These are phyloP conservation scores for Drosophila longiperda DNA, from an alignment of 2,888 invertebrate genomes.

Conservation along the genomic window DNA sequence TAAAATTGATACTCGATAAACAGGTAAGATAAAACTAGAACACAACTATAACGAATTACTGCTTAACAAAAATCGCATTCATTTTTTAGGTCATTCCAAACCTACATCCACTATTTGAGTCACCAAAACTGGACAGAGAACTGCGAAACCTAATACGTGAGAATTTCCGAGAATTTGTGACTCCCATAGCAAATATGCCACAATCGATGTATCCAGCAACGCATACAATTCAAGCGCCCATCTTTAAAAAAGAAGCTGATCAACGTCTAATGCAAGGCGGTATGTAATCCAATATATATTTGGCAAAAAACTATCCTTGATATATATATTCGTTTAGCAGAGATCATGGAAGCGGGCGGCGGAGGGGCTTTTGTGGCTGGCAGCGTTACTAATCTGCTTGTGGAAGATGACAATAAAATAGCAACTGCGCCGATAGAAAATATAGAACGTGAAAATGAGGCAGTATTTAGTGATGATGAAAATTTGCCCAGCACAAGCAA, in stretches of 20 bases:
- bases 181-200: slow-evolving; percentile 60
- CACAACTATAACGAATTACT: background rate
- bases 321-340: slow-evolving; percentile 34
- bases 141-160: slow-evolving; percentile 92
- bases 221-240: slow-evolving; percentile 69
- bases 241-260: slow-evolving; percentile 82
- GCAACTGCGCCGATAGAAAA: slow-evolving; percentile 63
- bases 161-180: slow-evolving; percentile 94
- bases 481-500: slow-evolving; percentile 86
- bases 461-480: slow-evolving; percentile 85
- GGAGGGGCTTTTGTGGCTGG: slow-evolving; percentile 29
- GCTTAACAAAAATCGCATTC: background rate
- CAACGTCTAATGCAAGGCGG: slow-evolving; percentile 66
- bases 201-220: slow-evolving; percentile 70
- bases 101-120: slow-evolving; percentile 87
- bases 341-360: slow-evolving; percentile 46
- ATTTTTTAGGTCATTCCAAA: slow-evolving; percentile 86
- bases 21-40: slow-evolving; percentile 87
- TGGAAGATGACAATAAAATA: slow-evolving; percentile 75
- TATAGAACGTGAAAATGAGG: slow-evolving; percentile 82
- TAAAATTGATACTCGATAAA: slow-evolving; percentile 87
- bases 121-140: slow-evolving; percentile 88
- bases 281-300: slow-evolving; percentile 5
- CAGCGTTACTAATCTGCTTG: slow-evolving; percentile 41
- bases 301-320: background rate